Conservation (phyloP, 2,888 invertebrate genomes). For the Phyllotreta striolata region DNA sequence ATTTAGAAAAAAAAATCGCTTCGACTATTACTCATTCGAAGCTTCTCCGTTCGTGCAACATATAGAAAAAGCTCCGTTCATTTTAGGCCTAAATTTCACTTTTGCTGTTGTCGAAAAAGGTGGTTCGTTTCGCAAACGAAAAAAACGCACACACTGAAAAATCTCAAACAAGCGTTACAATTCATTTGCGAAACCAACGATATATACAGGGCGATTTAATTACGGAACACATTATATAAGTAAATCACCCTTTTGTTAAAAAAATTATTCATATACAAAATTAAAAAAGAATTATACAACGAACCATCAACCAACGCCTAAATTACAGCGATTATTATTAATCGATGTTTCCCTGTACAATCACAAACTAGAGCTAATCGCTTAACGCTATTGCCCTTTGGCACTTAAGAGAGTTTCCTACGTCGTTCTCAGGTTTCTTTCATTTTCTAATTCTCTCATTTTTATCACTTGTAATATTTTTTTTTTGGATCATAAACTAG, state of each 20-base stretch:
- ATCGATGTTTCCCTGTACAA: neutral
- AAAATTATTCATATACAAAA: too few species aligned
- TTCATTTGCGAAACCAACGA: conserved; percentile 7
- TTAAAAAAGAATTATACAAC: too few species aligned
- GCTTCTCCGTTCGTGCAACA: conserved; percentile 48
- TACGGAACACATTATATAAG: too few species aligned
- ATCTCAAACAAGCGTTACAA: neutral
- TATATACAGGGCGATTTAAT: neutral
- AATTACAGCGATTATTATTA: too few species aligned
- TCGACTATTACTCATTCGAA: conserved; percentile 20
- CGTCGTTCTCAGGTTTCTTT: conserved; percentile 37
- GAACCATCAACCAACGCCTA: too few species aligned
- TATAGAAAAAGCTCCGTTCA: conserved; percentile 31
- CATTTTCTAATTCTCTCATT: conserved; percentile 38
- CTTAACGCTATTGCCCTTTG: conserved; percentile 55
- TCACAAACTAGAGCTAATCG: conserved; percentile 48
- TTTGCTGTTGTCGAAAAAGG: conserved; percentile 13
- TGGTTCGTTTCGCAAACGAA: conserved; percentile 20
- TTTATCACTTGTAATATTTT: conserved; percentile 35
- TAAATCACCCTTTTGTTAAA: too few species aligned
- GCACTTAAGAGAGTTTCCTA: conserved; percentile 47
- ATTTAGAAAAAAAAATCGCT: conserved; percentile 29
- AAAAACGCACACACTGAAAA: neutral
- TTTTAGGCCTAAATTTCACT: conserved; percentile 43
- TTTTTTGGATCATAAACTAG: conserved; percentile 35